Conservation (phyloP, 2,797 vertebrate species). For the Xenentodon cancila region DNA sequence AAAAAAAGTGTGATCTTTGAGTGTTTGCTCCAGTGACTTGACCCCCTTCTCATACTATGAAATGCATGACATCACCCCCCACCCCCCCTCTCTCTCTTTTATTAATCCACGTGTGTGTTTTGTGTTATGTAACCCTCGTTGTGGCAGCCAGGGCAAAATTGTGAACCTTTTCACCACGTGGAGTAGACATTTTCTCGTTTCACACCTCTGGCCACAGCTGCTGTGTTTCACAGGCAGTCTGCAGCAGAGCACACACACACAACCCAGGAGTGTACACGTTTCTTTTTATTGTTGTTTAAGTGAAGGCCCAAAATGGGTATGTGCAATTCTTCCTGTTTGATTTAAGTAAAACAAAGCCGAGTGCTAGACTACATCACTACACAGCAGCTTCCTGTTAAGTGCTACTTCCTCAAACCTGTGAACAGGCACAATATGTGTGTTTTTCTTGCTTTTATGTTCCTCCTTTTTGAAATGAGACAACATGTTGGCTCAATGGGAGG, state of each 20-base stretch:
- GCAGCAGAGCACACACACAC: conserved; percentile 15
- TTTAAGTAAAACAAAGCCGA: not conserved
- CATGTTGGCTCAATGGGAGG: conserved; percentile 36
- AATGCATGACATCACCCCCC: conserved; percentile 65
- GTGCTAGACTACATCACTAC: not conserved
- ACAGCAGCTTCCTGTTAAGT: conserved; percentile 39
- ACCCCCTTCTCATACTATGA: conserved; percentile 44
- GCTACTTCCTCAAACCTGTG: conserved; percentile 47
- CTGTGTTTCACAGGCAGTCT: conserved; percentile 40
- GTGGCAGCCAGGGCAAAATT: conserved; percentile 42
- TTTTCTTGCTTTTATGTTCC: conserved; percentile 52
- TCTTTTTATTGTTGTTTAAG: conserved; percentile 12
- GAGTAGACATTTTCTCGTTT: conserved; percentile 55
- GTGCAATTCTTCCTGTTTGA: conserved; percentile 4
- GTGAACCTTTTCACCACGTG: conserved; percentile 49
- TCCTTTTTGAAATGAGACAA: conserved; percentile 42
- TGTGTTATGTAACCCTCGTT: conserved; percentile 48
- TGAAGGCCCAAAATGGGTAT: conserved; percentile 34
- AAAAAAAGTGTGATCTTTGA: conserved; percentile 15
- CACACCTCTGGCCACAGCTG: conserved; percentile 60
- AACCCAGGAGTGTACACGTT: conserved; percentile 25
- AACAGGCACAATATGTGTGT: conserved; percentile 23
- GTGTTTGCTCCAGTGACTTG: conserved; percentile 42
- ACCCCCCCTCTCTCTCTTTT: conserved; percentile 17
- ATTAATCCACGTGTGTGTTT: conserved; percentile 39